These are phyloP conservation scores for Tetragonisca angustula DNA, from an alignment of 2,888 invertebrate species.

Conservation along the genomic window DNA sequence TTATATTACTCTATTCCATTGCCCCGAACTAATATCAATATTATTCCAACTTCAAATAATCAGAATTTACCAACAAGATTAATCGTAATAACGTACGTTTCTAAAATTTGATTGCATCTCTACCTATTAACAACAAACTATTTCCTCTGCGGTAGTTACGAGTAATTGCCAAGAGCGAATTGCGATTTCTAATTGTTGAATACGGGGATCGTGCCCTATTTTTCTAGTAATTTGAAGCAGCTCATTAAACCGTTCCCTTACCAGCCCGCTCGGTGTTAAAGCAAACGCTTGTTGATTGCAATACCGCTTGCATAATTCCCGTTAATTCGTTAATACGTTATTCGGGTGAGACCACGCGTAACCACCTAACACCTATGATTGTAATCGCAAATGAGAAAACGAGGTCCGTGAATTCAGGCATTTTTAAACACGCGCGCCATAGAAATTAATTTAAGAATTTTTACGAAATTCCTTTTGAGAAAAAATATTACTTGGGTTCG, in stretches of 20 bases:
- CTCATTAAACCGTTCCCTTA: constrained; percentile 21
- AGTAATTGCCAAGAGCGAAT: constrained; percentile 1
- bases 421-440: not conserved
- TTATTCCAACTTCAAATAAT: not conserved
- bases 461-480: not conserved
- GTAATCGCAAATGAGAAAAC: constrained; percentile 7
- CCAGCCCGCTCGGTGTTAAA: constrained; percentile 4
- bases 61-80: not conserved
- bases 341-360: not conserved
- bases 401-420: not conserved
- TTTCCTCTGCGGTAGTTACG: not conserved
- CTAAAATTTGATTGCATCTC: not conserved
- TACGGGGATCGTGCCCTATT: not conserved
- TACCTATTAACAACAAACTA: not conserved
- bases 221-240: constrained; percentile 21
- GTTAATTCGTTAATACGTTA: constrained; percentile 13
- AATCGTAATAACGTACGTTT: not conserved
- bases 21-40: not conserved
- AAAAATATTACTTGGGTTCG: not conserved
- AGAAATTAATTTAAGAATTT: not conserved
- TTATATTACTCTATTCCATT: no score
- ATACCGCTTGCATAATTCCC: constrained; percentile 25
- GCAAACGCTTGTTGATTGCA: constrained; percentile 27
- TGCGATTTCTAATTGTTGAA: constrained; percentile 7
- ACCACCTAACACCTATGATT: not conserved